Conservation (phyloP, 2,113 vertebrate species). For the Martes martes region DNA sequence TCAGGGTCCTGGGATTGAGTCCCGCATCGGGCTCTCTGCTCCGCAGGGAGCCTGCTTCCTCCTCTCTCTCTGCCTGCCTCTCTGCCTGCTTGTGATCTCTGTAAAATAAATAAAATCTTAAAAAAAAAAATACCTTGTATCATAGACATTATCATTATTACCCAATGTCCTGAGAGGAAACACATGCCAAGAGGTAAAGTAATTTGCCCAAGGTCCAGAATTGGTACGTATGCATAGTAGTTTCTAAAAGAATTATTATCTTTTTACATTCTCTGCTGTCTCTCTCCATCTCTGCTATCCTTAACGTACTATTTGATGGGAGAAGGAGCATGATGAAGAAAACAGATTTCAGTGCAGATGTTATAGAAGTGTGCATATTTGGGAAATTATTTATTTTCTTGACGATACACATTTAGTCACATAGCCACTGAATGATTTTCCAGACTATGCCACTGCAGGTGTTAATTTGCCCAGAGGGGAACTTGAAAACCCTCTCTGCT, state of each 20-base stretch:
- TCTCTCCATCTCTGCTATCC: background rate
- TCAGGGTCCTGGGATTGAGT: too few relatives aligned
- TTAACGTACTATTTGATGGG: background rate
- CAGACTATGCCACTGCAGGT: conserved; percentile 40
- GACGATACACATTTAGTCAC: conserved; percentile 25
- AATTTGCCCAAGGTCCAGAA: background rate
- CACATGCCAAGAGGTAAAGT: background rate
- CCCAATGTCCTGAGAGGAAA: background rate
- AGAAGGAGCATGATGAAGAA: background rate
- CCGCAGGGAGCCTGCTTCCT: too few relatives aligned
- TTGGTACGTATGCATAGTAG: background rate
- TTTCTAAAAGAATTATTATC: background rate
- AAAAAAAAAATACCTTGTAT: background rate
- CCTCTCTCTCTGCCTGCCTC: too few relatives aligned
- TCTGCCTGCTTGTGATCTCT: too few relatives aligned
- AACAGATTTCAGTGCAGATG: background rate
- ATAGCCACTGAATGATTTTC: background rate
- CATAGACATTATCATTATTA: background rate
- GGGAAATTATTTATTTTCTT: conserved; percentile 46
- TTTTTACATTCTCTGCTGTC: background rate
- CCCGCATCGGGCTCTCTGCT: too few relatives aligned
- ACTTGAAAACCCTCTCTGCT: conserved; percentile 23
- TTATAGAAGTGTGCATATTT: background rate
- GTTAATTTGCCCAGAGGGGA: conserved; percentile 48
- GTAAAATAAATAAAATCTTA: too few relatives aligned